Evolutionary conservation across 2,888 invertebrate genomes (phyloP).

Genomic region (Leucoptera coffeella): DNA sequence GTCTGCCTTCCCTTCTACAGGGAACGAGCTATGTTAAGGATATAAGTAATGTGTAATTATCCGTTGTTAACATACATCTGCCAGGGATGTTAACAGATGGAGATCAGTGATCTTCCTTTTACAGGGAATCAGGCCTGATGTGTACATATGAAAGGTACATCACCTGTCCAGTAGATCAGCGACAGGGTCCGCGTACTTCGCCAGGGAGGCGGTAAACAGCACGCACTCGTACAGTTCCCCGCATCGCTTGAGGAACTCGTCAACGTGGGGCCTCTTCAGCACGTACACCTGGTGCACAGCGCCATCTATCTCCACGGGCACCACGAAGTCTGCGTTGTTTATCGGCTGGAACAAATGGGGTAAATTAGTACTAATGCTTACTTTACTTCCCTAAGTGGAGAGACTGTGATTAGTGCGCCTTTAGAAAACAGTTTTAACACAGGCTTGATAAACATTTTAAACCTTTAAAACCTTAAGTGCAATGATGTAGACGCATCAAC

Average conservation of each 20-base stretch:
- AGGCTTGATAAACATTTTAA: too few relatives aligned
- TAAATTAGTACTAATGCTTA: too few relatives aligned
- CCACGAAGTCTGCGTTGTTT: conserved; percentile 99
- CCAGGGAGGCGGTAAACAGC: conserved; percentile 96
- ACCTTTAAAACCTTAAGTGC: too few relatives aligned
- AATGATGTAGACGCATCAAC: too few relatives aligned
- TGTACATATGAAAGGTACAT: too few relatives aligned
- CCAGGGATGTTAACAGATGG: conserved; percentile 2
- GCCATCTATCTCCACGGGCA: conserved; percentile 99
- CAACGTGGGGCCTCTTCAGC: conserved; percentile 97
- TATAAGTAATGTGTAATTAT: too few relatives aligned
- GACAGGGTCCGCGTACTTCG: conserved; percentile 99
- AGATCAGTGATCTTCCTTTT: conserved; percentile 5
- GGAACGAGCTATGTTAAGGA: too few relatives aligned
- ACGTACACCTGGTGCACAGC: conserved; percentile 98
- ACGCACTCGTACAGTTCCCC: conserved; percentile 99
- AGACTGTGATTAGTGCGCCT: too few relatives aligned
- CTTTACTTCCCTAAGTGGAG: too few relatives aligned
- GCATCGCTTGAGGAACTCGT: conserved; percentile 96
- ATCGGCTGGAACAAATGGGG: conserved; percentile 73
- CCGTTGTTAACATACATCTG: conserved; percentile 1
- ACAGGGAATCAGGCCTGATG: too few relatives aligned
- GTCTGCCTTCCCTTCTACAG: too few relatives aligned
- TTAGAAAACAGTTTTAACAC: too few relatives aligned
- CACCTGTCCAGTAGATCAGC: conserved; percentile 90